Conservation (phyloP, 2,888 invertebrate species). For the Mimumesa dahlbomi region DNA sequence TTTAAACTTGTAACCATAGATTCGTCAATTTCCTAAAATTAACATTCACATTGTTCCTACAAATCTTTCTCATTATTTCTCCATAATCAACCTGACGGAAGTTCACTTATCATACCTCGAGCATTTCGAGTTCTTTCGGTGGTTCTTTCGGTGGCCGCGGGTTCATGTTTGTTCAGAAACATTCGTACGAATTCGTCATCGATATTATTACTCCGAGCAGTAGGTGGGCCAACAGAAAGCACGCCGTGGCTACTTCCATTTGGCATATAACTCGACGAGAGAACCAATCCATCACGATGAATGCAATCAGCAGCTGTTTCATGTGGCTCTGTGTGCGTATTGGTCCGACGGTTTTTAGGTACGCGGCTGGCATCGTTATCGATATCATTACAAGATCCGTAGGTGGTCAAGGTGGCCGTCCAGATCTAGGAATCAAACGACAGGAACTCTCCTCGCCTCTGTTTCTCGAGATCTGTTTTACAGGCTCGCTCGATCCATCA, state of each 20-base stretch:
- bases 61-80: too few species aligned
- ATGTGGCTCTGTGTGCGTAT: constrained; percentile 16
- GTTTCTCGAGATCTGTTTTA: constrained; percentile 55
- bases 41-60: too few species aligned
- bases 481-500: constrained; percentile 63
- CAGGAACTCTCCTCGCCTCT: constrained; percentile 53
- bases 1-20: background rate
- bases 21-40: too few species aligned
- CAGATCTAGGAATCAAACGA: constrained; percentile 55
- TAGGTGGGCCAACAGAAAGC: constrained; percentile 58
- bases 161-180: constrained; percentile 45
- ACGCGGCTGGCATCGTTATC: constrained; percentile 53
- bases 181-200: constrained; percentile 36
- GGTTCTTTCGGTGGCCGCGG: background rate
- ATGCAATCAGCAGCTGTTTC: constrained; percentile 62
- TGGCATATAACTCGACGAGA: constrained; percentile 44
- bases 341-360: constrained; percentile 46
- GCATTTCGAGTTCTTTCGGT: background rate
- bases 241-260: constrained; percentile 44
- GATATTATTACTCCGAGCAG: constrained; percentile 60
- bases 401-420: constrained; percentile 58
- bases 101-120: too few species aligned
- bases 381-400: constrained; percentile 68
- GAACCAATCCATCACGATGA: constrained; percentile 61
- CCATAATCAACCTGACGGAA: too few species aligned